Evolutionary conservation across 2,888 invertebrate genomes (phyloP).

Genomic region (Belgica antarctica): DNA sequence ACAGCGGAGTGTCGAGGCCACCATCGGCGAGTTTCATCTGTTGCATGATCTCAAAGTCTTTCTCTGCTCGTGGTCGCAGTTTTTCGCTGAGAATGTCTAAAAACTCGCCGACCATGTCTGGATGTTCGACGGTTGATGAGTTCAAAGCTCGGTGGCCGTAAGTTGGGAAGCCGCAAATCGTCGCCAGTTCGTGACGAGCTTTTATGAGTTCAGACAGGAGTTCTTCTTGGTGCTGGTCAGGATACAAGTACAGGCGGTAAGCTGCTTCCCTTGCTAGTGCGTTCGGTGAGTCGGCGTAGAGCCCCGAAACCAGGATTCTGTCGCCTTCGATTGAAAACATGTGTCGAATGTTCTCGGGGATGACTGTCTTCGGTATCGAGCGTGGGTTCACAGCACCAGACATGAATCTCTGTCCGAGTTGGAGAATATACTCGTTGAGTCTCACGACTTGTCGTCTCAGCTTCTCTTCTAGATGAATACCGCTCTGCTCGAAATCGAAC

Average conservation of each 20-base stretch:
- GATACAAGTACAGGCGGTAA: slow-evolving; percentile 79
- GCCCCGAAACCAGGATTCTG: slow-evolving; percentile 71
- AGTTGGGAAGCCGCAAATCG: slow-evolving; percentile 82
- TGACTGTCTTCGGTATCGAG: slow-evolving; percentile 61
- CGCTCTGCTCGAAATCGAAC: slow-evolving; percentile 96
- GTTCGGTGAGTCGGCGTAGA: slow-evolving; percentile 79
- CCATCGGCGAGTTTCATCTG: slow-evolving; percentile 63
- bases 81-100: slow-evolving; percentile 71
- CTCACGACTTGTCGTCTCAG: slow-evolving; percentile 74
- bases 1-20: slow-evolving; percentile 54
- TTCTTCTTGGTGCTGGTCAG: slow-evolving; percentile 72
- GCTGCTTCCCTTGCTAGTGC: slow-evolving; percentile 81
- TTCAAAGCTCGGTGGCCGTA: slow-evolving; percentile 87
- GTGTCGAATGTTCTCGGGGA: slow-evolving; percentile 72
- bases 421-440: slow-evolving; percentile 81
- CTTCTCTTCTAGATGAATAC: slow-evolving; percentile 83
- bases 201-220: slow-evolving; percentile 70
- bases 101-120: slow-evolving; percentile 76
- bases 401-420: slow-evolving; percentile 80
- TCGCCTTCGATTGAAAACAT: slow-evolving; percentile 70
- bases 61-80: slow-evolving; percentile 65
- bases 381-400: slow-evolving; percentile 70
- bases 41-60: slow-evolving; percentile 75
- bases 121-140: slow-evolving; percentile 80
- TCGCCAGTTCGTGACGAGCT: slow-evolving; percentile 75